These are phyloP conservation scores for Gastracanthus pulcherrimus DNA, from an alignment of 2,888 invertebrate species.

Conservation along the genomic window DNA sequence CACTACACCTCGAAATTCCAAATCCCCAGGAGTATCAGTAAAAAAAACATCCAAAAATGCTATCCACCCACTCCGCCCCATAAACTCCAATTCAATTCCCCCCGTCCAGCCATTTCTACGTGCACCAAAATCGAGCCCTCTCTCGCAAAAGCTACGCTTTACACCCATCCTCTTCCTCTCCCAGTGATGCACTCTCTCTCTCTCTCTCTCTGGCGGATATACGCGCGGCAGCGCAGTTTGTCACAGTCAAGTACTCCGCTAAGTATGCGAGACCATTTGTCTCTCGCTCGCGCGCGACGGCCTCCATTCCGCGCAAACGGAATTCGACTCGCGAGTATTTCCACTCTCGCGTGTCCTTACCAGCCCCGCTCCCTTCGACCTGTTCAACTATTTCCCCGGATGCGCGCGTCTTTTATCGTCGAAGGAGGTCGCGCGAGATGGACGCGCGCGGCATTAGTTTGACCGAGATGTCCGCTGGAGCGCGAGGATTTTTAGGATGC, in stretches of 20 bases:
- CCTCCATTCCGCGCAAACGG: slow-evolving; percentile 64
- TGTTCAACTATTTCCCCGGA: slow-evolving; percentile 19
- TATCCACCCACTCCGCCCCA: not conserved
- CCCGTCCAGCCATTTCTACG: not conserved
- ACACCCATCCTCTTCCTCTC: no score
- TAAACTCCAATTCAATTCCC: slow-evolving; percentile 34
- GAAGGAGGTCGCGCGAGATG: not conserved
- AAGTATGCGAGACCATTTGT: slow-evolving; percentile 75
- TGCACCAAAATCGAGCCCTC: not conserved
- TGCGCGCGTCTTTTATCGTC: not conserved
- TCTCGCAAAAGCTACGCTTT: no score
- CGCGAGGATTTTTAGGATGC: not conserved
- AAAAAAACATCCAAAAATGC: no score
- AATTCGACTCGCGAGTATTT: slow-evolving; percentile 56
- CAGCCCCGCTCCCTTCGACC: not conserved
- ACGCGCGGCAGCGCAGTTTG: slow-evolving; percentile 68
- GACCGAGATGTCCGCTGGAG: not conserved
- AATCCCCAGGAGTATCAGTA: not conserved
- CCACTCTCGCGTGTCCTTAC: slow-evolving; percentile 17
- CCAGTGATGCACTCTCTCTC: slow-evolving; percentile 2
- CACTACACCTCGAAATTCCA: not conserved
- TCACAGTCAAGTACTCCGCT: slow-evolving; percentile 74
- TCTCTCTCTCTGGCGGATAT: slow-evolving; percentile 8
- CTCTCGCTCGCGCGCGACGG: slow-evolving; percentile 59
- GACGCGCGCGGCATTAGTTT: not conserved